Base-by-base conservation (phyloP, 2,113 vertebrate genomes). In the Canis aureus region DNA sequence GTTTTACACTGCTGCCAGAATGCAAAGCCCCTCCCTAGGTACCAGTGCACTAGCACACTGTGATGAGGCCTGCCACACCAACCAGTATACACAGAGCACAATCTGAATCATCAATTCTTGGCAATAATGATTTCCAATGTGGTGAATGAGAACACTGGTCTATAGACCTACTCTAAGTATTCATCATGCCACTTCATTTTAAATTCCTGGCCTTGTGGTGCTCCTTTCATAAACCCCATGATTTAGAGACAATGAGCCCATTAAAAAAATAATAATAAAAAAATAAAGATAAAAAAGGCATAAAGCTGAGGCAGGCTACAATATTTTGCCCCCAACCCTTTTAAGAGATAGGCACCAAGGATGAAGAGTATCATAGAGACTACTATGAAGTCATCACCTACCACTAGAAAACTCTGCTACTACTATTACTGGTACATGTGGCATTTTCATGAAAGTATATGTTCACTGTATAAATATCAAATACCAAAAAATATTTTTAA, bases 361-460 rank as follows among this genome's bases (percentile, higher is more conserved):
- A 76, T 49, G 74, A 80, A 94, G 64, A 64, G n/a, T 17, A 92
- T 51, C 43, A 23, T 0, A 25, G 67, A 90, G 43, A 81, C 0
- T 51, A 59, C 64, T 19, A 59, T 6, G 25, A 87, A 74, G 67
- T 74, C 83, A 23, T 12, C 43, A 22, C 49, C 17, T 57, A 67
- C 12, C 23, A 91, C 2, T 1, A 82, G 32, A 43, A 9, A 22
- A 53, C 38, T 2, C 60, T 55, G 27, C 25, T 29, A 62, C 27
- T 10, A 66, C 51, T 22, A 27, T 59, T 20, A 62, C 32, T 53
- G 12, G 16, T 15, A 51, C 17, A 62, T 2, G 4, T 4, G 49
- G 71, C 27, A 66, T 80, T 80, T 91, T n/a, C 64, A 93, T 62
- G 22, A 96, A 89, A 95, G 80, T 66, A n/a, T 5, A n/a, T 67